These are phyloP conservation scores for Micrasema longulum DNA, from an alignment of 1,140 invertebrate species.

Conservation along the genomic window DNA sequence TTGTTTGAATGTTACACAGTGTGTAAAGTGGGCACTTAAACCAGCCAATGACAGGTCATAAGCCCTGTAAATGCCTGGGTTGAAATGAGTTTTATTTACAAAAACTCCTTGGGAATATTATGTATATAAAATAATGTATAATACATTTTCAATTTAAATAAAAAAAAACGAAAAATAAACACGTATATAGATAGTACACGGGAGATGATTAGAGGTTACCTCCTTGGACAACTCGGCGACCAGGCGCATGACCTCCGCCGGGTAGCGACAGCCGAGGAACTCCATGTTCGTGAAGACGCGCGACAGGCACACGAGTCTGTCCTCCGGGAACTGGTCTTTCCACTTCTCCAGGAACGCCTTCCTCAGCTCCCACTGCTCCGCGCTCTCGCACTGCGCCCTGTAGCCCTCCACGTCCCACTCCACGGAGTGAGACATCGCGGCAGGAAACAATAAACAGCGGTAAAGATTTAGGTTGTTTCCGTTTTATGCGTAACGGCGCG, in stretches of 20 bases:
- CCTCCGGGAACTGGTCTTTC: conserved; percentile 77
- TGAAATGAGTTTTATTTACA: not conserved
- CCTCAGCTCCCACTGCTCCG: conserved; percentile 85
- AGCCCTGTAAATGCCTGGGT: not conserved
- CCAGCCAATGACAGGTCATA: too few relatives aligned
- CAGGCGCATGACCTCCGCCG: conserved; percentile 68
- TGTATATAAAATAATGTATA: too few relatives aligned
- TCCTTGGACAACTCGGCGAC: conserved; percentile 66
- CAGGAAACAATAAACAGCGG: not conserved
- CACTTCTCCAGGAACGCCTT: conserved; percentile 79
- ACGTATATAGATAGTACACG: too few relatives aligned
- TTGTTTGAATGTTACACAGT: too few relatives aligned
- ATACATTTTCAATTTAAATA: too few relatives aligned
- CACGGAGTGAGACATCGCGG: conserved; percentile 44
- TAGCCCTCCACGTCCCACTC: conserved; percentile 75
- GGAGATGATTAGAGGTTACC: conserved; percentile 55
- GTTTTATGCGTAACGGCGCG: too few relatives aligned
- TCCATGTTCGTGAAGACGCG: conserved; percentile 87
- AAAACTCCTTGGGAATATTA: too few relatives aligned
- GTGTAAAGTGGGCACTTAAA: too few relatives aligned
- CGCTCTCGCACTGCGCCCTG: conserved; percentile 78
- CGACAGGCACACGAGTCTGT: conserved; percentile 82
- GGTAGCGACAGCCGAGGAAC: conserved; percentile 85
- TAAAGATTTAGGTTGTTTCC: not conserved
- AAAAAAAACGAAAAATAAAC: too few relatives aligned